Evolutionary conservation across 2,888 invertebrate species (phyloP).

Genomic region (Osmoderma eremita): DNA sequence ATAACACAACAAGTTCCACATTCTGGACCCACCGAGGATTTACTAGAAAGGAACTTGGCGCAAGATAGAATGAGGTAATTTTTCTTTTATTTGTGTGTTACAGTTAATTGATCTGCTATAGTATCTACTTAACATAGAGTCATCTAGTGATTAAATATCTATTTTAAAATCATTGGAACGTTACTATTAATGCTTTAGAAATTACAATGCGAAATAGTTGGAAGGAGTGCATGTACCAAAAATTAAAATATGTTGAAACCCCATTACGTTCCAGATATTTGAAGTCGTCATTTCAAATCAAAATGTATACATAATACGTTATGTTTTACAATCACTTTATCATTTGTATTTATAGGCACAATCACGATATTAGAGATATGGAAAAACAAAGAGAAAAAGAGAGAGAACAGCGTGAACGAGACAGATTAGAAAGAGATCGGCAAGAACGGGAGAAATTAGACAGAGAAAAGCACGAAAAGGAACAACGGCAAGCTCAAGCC

Average conservation of each 20-base stretch:
- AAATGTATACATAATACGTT: too few species aligned
- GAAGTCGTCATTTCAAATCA: too few species aligned
- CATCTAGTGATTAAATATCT: too few species aligned
- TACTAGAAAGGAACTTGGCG: constrained; percentile 66
- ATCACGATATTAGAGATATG: constrained; percentile 73
- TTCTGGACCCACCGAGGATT: constrained; percentile 62
- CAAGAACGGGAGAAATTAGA: constrained; percentile 65
- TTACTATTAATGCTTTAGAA: too few species aligned
- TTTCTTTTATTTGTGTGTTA: not conserved
- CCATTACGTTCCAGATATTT: too few species aligned
- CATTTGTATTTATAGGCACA: constrained; percentile 63
- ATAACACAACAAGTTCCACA: constrained; percentile 58
- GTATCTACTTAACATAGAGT: too few species aligned
- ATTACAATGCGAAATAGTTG: too few species aligned
- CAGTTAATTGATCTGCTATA: not conserved
- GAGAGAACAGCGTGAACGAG: constrained; percentile 67
- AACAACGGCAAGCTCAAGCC: constrained; percentile 68
- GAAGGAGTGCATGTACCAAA: too few species aligned
- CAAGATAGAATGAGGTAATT: constrained; percentile 74
- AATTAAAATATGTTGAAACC: too few species aligned
- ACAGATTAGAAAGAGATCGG: constrained; percentile 65
- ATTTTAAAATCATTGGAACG: too few species aligned
- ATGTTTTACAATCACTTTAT: not conserved
- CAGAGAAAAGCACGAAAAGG: constrained; percentile 65
- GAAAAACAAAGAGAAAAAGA: constrained; percentile 68